Conservation (phyloP, 2,888 invertebrate genomes). For the Arrhopalites spinosus region DNA sequence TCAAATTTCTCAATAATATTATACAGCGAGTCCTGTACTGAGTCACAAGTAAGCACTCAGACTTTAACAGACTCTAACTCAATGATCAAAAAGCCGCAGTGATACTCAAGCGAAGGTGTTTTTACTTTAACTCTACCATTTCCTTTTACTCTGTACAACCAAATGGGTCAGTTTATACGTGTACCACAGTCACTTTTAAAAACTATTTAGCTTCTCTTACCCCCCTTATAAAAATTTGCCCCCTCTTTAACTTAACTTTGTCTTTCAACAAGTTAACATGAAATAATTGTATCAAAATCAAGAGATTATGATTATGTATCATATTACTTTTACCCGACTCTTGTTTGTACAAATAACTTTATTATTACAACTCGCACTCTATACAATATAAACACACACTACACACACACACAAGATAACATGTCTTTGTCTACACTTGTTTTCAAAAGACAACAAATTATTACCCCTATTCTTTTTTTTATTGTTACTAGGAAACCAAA, state of each 20-base stretch:
- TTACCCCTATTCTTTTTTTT: too few species aligned
- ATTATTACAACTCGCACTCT: too few species aligned
- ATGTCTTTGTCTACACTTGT: too few species aligned
- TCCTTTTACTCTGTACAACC: constrained; percentile 28
- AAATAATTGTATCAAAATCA: neutral
- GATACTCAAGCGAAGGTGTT: constrained; percentile 38
- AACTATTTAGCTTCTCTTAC: too few species aligned
- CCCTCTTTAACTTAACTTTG: constrained; percentile 14
- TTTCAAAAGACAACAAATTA: too few species aligned
- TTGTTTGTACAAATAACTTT: too few species aligned
- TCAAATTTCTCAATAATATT: neutral
- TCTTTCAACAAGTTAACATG: neutral
- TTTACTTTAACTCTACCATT: constrained; percentile 35
- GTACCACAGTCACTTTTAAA: neutral
- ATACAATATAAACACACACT: too few species aligned
- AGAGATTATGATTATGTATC: neutral
- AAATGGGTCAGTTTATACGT: constrained; percentile 46
- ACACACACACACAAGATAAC: too few species aligned
- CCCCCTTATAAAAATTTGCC: constrained; percentile 16
- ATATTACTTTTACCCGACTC: constrained; percentile 12
- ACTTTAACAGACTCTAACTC: neutral
- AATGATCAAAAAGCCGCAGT: constrained; percentile 36
- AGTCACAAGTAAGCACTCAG: neutral
- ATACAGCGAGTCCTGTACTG: neutral
- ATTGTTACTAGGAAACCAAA: too few species aligned